Evolutionary conservation across 1,140 invertebrate species (phyloP).

Genomic region (Drosophila funebris): DNA sequence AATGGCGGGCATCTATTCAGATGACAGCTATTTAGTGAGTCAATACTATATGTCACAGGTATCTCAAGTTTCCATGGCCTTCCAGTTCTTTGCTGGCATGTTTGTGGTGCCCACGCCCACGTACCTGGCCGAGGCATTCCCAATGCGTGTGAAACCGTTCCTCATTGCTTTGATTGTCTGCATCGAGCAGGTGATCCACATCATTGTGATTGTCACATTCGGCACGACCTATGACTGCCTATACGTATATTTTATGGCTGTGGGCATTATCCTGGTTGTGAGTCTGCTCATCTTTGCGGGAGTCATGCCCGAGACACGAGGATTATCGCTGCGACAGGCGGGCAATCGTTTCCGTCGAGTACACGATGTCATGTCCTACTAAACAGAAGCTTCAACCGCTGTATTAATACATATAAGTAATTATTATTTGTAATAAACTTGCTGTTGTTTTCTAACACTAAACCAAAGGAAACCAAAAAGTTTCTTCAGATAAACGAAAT

Average conservation of each 20-base stretch:
- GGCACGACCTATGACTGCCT: not conserved
- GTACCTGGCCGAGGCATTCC: slow-evolving; percentile 60
- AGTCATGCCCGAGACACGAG: slow-evolving; percentile 45
- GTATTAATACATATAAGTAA: not conserved
- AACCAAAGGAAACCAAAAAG: too few relatives aligned
- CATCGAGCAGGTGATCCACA: slow-evolving; percentile 55
- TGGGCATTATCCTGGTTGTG: slow-evolving; percentile 40
- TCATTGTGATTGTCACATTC: slow-evolving; percentile 53
- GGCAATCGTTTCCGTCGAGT: slow-evolving; percentile 39
- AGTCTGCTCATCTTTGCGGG: slow-evolving; percentile 22
- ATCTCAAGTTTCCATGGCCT: slow-evolving; percentile 30
- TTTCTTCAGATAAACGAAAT: too few relatives aligned
- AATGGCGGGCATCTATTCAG: slow-evolving; percentile 41
- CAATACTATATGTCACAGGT: slow-evolving; percentile 41
- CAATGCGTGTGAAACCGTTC: slow-evolving; percentile 51
- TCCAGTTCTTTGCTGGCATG: slow-evolving; percentile 56
- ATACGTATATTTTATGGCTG: slow-evolving; percentile 38
- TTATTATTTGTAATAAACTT: not conserved
- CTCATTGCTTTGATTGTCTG: slow-evolving; percentile 33
- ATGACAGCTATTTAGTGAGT: slow-evolving; percentile 13
- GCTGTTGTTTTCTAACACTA: too few relatives aligned
- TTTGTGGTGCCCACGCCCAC: slow-evolving; percentile 36
- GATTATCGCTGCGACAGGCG: slow-evolving; percentile 41
- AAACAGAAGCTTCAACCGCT: not conserved
- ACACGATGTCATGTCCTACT: slow-evolving; percentile 33